Evolutionary conservation across 2,113 vertebrate species (phyloP), one percentile per base, ranked within the genome.

Genomic region (Chaetodon auriga): DNA sequence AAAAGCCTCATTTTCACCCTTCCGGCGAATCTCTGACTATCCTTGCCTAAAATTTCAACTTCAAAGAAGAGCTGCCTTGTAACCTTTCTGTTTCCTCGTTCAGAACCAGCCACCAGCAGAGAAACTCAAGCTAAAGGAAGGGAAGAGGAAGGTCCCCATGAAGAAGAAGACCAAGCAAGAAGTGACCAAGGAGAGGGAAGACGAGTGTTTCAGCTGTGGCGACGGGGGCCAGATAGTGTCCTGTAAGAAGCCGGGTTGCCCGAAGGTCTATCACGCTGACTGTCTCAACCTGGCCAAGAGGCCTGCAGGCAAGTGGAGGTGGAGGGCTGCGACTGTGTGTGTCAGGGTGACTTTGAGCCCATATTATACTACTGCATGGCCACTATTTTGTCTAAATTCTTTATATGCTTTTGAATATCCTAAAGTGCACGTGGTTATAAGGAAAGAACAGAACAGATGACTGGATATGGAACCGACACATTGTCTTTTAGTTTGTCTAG

Each of bases 161-260:
- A 99, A 98, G 93, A 97, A 97, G 88, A 95, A 97, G 86, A 96
- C 95, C 1, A 97, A 97, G 83, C 96, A 96, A 1, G 96, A 96
- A 87, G 92, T 98, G 84, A 96, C 96, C 68, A 99, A 98, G 92
- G 97, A 99, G 75, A 94, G 97, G 36, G 98, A 99, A 78, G 98
- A 99, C 0, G 98, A 99, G 79, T 99, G 98, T 85, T 99, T 99
- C 94, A 98, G 97, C 94, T 99, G 98, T 9, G 98, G 98, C 11
- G 98, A 99, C 0, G 96, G 97, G 19, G 98, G 98, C 15, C 98
- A 99, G 93, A 95, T 99, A 0, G 97, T 99, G 77, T 98, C 98
- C 23, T 99, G 98, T 87, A 99, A 99, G 95, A 99, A 97, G 83
- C 95, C 96, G 0, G 98, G 98, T 61, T 99, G 98, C 78, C 98